phyloP scores from a whole-genome alignment of 2,113 vertebrate species.

The Urocolius indicus region DNA sequence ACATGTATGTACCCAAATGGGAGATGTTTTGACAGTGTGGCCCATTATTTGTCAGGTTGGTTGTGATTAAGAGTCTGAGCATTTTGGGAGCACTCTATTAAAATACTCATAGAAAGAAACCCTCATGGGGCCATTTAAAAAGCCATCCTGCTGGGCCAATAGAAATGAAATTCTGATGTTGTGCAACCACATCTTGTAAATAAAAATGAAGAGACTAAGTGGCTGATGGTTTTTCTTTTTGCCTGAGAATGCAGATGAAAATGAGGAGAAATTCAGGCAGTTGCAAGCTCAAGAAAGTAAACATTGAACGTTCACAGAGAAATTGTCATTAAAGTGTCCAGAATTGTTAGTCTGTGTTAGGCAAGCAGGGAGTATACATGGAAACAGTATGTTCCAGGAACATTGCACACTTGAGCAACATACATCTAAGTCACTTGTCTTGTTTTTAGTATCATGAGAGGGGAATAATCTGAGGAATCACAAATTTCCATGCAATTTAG shows the following conservation, averaged over 20 bases:
- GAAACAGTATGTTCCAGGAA: neutral
- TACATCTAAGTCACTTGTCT: neutral
- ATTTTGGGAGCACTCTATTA: conserved; percentile 40
- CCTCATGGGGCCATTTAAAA: conserved; percentile 32
- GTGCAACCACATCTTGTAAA: neutral
- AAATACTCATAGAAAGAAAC: conserved; percentile 39
- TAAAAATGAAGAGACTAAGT: neutral
- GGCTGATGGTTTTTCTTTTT: neutral
- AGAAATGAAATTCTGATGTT: neutral
- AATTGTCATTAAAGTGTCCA: neutral
- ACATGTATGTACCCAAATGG: conserved; percentile 4
- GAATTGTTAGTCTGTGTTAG: neutral
- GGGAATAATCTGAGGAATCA: neutral
- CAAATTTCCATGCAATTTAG: neutral
- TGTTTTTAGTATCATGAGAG: neutral
- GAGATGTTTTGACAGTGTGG: conserved; percentile 35
- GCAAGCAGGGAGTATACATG: neutral
- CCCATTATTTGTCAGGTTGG: conserved; percentile 48
- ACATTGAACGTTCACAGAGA: neutral
- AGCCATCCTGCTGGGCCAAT: conserved; percentile 12
- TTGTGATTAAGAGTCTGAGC: conserved; percentile 54
- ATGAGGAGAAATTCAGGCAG: neutral
- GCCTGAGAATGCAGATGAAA: neutral
- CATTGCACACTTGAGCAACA: neutral
- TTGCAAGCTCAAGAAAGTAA: neutral